phyloP scores from a whole-genome alignment of 2,113 vertebrate species.

The Taxidea taxus region DNA sequence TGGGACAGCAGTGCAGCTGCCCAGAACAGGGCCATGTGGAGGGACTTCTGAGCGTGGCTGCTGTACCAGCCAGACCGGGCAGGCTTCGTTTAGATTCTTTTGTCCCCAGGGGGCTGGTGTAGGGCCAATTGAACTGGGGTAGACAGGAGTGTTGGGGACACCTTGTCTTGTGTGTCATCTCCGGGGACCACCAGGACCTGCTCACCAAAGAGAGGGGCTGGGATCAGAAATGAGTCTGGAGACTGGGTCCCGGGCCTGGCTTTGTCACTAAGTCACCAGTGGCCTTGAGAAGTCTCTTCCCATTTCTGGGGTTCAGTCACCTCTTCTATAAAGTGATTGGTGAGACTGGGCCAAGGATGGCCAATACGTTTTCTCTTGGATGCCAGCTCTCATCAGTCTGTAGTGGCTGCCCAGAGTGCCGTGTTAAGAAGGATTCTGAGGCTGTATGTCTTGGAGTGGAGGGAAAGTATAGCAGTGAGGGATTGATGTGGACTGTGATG shows the following conservation, averaged over 20 bases:
- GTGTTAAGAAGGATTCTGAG: not conserved
- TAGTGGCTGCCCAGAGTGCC: not conserved
- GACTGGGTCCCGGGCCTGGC: no score
- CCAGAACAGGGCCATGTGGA: fast-evolving
- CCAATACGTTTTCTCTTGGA: not conserved
- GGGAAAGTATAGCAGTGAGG: fast-evolving
- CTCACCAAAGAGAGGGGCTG: not conserved
- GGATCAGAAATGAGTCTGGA: not conserved
- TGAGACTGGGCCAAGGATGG: not conserved
- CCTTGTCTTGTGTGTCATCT: not conserved
- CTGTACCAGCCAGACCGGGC: not conserved
- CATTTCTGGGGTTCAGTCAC: not conserved
- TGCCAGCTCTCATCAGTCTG: fast-evolving
- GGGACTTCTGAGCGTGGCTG: not conserved
- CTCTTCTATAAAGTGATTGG: not conserved
- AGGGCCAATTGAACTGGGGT: not conserved
- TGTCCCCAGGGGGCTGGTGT: fast-evolving
- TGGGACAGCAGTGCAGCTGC: not conserved
- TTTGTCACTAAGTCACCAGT: not conserved
- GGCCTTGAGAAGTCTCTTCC: not conserved
- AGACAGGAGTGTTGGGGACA: not conserved
- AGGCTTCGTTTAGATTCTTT: not conserved
- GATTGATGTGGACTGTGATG: not conserved
- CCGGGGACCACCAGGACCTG: not conserved
- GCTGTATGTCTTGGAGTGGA: not conserved